phyloP scores from a whole-genome alignment of 2,888 invertebrate genomes.

The Serrognathus titanus region DNA sequence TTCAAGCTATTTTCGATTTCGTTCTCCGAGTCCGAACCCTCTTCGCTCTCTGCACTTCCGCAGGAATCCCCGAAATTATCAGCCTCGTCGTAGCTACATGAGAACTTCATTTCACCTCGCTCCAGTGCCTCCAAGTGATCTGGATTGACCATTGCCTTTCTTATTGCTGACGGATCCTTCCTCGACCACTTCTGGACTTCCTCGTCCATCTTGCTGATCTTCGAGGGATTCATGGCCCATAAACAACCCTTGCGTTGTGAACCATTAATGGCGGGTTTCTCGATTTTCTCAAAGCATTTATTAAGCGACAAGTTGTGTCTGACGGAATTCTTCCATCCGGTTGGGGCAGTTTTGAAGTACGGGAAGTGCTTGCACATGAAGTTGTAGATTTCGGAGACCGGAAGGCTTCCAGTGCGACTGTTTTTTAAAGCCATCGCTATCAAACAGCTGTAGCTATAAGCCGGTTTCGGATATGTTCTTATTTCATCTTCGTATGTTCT shows the following conservation, averaged over 20 bases:
- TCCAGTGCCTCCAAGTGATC: slow-evolving; percentile 80
- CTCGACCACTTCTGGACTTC: slow-evolving; percentile 97
- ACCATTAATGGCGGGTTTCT: slow-evolving; percentile 86
- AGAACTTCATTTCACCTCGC: slow-evolving; percentile 84
- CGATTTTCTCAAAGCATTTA: slow-evolving; percentile 98
- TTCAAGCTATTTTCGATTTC: slow-evolving; percentile 35
- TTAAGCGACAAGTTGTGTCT: slow-evolving; percentile 95
- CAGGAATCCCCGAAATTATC: slow-evolving; percentile 54
- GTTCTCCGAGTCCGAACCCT: slow-evolving; percentile 58
- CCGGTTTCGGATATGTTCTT: slow-evolving; percentile 86
- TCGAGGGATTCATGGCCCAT: slow-evolving; percentile 96
- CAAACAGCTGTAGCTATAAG: slow-evolving; percentile 96
- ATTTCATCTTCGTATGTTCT: slow-evolving; percentile 49
- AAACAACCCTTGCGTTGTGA: slow-evolving; percentile 85
- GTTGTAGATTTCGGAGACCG: slow-evolving; percentile 97
- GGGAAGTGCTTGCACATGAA: slow-evolving; percentile 99
- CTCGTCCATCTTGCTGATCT: slow-evolving; percentile 95
- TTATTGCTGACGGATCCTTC: slow-evolving; percentile 89
- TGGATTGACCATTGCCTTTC: slow-evolving; percentile 92
- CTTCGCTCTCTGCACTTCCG: slow-evolving; percentile 66
- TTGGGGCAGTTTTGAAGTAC: slow-evolving; percentile 96
- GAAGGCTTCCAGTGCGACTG: slow-evolving; percentile 88
- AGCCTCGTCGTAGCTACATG: slow-evolving; percentile 50
- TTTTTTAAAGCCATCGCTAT: slow-evolving; percentile 98
- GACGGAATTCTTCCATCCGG: slow-evolving; percentile 99